Evolutionary conservation across 1,140 invertebrate species (phyloP).

Genomic region (Aphelinus certus): DNA sequence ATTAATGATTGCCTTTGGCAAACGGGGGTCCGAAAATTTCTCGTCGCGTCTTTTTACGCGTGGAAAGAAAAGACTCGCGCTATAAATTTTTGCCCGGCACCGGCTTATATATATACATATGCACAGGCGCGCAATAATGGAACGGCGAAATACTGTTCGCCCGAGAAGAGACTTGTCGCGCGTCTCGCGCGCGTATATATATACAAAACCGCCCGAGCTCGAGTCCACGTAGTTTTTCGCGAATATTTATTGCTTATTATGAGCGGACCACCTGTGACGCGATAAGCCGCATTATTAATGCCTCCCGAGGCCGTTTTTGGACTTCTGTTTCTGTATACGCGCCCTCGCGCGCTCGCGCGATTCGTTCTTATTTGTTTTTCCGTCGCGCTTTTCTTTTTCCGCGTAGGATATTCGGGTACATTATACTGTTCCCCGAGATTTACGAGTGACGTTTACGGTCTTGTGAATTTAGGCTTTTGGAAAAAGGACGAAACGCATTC

Average conservation of each 20-base stretch:
- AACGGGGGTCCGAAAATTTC: background rate
- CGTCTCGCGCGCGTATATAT: too few species aligned
- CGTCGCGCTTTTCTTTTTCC: too few species aligned
- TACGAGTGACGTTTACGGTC: too few species aligned
- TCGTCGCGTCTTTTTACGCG: background rate
- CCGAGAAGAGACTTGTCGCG: too few species aligned
- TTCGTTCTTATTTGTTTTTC: too few species aligned
- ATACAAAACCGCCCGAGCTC: background rate
- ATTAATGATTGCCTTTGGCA: background rate
- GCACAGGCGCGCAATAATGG: too few species aligned
- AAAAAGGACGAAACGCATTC: too few species aligned
- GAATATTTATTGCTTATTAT: conserved; percentile 26
- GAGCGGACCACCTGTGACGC: conserved; percentile 17
- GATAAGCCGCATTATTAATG: conserved; percentile 24
- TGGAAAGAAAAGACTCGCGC: background rate
- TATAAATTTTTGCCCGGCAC: conserved; percentile 7
- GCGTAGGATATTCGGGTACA: too few species aligned
- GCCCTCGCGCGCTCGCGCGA: background rate
- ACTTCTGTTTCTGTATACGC: background rate
- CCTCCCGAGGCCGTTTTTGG: background rate
- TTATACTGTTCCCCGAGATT: too few species aligned
- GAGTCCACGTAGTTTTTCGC: background rate
- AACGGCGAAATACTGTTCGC: too few species aligned
- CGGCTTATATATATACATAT: background rate
- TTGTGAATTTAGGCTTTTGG: too few species aligned